Base-by-base conservation (phyloP, 2,797 vertebrate species). In the Ficedula albicollis region DNA sequence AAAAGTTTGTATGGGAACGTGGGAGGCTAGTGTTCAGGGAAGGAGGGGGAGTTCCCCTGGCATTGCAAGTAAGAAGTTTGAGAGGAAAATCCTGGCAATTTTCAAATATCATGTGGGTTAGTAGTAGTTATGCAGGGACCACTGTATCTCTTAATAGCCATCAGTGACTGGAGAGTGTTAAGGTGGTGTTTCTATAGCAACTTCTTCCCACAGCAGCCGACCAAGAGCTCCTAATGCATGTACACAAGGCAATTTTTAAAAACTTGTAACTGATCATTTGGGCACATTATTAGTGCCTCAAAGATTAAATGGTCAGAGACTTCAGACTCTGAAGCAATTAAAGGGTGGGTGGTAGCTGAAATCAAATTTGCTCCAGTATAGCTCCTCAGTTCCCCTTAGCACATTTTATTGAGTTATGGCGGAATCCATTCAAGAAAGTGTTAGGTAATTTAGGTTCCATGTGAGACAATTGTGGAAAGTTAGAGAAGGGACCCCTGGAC, bases 141-240 rank as follows among this genome's bases (percentile, higher is more conserved):
- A 49, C 6, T 92, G 36, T 85, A 49, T 92, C 64, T 93, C 60
- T 88, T 95, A 63, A 91, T 46, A 95, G 72, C 58, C 69, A 92
- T 67, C 26, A 89, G 69, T 75, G 92, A 93, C 63, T 56, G 63
- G 20, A 93, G 48, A 55, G 17, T 18, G 66, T 94, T 90, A 93
- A 92, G 55, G 55, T 49, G 43, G 54, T 41, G 60, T 97, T 97
- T 79, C 93, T 94, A 95, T 96, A 96, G 84, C 90, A 97, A 97
- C 92, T 89, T 87, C 48, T 95, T 95, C 85, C 70, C 3, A 0
- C 64, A 1, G 9, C 63, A 63, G 67, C 38, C 34, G 66, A 82
- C 62, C 48, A 91, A 51, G 78, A 86, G 20, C 27, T 96, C 67
- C 90, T 93, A 95, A 87, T 81, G 66, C 48, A 54, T 78, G 44